Evolutionary conservation across 2,888 invertebrate species (phyloP), one percentile per base, ranked within the genome.

Genomic region (Sericinus montela): DNA sequence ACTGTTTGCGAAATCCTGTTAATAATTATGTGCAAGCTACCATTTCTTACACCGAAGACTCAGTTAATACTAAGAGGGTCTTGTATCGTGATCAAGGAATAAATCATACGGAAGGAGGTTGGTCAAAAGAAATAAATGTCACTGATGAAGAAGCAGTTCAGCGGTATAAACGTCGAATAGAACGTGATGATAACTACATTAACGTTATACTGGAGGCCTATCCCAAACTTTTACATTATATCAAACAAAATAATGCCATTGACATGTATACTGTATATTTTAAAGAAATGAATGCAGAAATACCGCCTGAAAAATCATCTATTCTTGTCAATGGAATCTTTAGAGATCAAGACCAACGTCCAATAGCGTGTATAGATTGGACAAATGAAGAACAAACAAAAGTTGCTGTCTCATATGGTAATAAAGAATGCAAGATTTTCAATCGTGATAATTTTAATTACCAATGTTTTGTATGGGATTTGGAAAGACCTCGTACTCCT

Each of bases 221-320:
- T 46, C 72, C 81, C 7, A 75, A 86, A 13, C 90, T 93, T 76
- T 90, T 92, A 53, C 90, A 92, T 61, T 91, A 88, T 53, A 89
- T 94, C 37, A 78, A 90, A 51, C 94, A 94, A 75, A 95, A 95
- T 70, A 94, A 93, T 72, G 92, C 93, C 3, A 90, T 94, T 37
- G 93, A 94, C 67, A 92, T 95, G 61, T 95, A 94, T 68, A 90
- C 94, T 68, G 91, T 93, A 62, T 94, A 93, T 65, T 95, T 93
- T 65, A 75, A 75, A 34, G 90, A 91, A 55, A 77, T 91, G 48
- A 82, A 89, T 15, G 64, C 80, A 1, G 67, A 70, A 6, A 68
- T 80, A 7, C 72, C 90, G 3, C 73, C 83, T 7, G 91, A 91
- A 60, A 86, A 89, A 53, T 84, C 81, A 39, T 72, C 67, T 36